These are phyloP conservation scores for Molossus molossus DNA, from an alignment of 2,797 vertebrate species.

Conservation along the genomic window DNA sequence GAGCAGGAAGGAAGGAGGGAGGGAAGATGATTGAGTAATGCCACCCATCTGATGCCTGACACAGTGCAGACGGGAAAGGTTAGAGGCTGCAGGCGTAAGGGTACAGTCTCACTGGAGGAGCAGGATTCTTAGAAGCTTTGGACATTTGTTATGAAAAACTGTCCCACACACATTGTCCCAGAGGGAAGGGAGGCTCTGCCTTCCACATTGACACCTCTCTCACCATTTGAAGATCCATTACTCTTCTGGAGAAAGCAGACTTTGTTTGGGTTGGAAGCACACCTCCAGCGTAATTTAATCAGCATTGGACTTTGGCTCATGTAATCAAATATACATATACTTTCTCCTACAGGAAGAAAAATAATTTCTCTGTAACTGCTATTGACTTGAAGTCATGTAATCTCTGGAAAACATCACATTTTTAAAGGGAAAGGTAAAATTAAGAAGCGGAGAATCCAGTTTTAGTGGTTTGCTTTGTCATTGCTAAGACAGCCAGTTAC, in stretches of 20 bases:
- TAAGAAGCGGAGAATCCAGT: conserved; percentile 59
- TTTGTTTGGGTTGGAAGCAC: conserved; percentile 88
- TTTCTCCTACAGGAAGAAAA: conserved; percentile 88
- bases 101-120: not conserved
- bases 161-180: conserved; percentile 61
- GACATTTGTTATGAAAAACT: conserved; percentile 73
- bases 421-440: conserved; percentile 84
- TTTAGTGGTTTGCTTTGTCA: conserved; percentile 57
- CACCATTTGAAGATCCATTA: conserved; percentile 84
- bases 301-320: conserved; percentile 87
- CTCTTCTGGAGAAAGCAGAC: conserved; percentile 86
- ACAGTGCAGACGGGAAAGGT: not conserved
- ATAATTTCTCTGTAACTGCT: conserved; percentile 87
- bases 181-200: conserved; percentile 62
- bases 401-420: conserved; percentile 84
- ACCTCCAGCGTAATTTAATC: conserved; percentile 88
- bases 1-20: not conserved
- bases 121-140: conserved; percentile 52
- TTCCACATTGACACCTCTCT: conserved; percentile 76
- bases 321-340: conserved; percentile 89
- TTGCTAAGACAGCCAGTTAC: conserved; percentile 69
- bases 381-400: conserved; percentile 87
- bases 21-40: not conserved
- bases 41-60: not conserved
- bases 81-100: not conserved